Conservation (phyloP, 2,888 invertebrate species). For the Pomacea canaliculata region DNA sequence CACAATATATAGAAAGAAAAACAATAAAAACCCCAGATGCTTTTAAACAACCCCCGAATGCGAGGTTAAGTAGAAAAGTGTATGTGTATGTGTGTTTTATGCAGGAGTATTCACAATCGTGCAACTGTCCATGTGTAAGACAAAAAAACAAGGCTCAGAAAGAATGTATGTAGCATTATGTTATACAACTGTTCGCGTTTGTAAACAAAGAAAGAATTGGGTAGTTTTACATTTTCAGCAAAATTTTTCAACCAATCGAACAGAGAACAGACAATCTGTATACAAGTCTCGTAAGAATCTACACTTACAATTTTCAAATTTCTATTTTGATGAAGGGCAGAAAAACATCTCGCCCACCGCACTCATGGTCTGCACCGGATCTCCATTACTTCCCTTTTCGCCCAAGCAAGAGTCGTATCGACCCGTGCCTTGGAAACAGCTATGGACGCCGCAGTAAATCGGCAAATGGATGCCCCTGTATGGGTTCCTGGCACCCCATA, state of each 20-base stretch:
- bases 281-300: neutral
- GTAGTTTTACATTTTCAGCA: too few species aligned
- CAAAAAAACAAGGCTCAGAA: too few species aligned
- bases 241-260: neutral
- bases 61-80: too few species aligned
- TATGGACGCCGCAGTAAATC: slow-evolving; percentile 80
- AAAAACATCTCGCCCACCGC: slow-evolving; percentile 70
- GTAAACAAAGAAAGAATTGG: too few species aligned
- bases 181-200: too few species aligned
- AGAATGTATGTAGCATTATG: too few species aligned
- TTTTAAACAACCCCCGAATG: too few species aligned
- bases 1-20: too few species aligned
- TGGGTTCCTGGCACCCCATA: slow-evolving; percentile 86
- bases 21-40: too few species aligned
- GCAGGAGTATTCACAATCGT: too few species aligned
- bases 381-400: slow-evolving; percentile 89
- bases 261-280: neutral
- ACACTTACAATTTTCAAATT: neutral
- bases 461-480: slow-evolving; percentile 85
- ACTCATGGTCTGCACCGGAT: slow-evolving; percentile 77
- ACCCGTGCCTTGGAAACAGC: slow-evolving; percentile 94
- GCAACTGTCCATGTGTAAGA: too few species aligned
- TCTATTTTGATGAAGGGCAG: slow-evolving; percentile 48
- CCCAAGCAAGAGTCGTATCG: slow-evolving; percentile 82
- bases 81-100: too few species aligned